Conservation (phyloP, 2,797 vertebrate genomes). For the Enteromius radiatus region DNA sequence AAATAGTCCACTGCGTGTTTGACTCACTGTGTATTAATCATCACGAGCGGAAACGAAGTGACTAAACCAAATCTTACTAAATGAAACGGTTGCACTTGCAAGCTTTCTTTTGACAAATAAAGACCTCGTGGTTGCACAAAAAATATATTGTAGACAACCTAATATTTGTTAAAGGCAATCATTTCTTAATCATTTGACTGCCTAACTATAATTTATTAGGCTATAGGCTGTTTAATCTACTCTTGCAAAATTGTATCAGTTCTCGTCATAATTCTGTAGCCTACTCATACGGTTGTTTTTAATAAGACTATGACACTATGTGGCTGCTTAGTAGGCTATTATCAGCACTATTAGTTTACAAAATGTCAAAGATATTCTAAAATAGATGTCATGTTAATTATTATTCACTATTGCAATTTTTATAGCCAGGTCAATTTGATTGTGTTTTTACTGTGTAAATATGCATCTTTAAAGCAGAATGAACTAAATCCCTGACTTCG, state of each 20-base stretch:
- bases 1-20: conserved; percentile 60
- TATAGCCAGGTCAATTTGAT: background rate
- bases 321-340: background rate
- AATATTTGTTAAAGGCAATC: background rate
- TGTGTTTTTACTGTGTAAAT: background rate
- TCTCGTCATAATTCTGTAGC: background rate
- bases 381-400: background rate
- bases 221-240: background rate
- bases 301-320: background rate
- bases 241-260: background rate
- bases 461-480: conserved; percentile 8
- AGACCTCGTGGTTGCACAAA: conserved; percentile 22
- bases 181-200: background rate
- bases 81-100: conserved; percentile 31
- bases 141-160: background rate
- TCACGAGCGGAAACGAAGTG: conserved; percentile 53
- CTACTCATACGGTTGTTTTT: background rate
- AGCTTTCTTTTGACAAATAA: conserved; percentile 35
- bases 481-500: conserved; percentile 38
- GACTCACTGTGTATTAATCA: conserved; percentile 70
- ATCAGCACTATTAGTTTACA: background rate
- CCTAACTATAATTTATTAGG: background rate
- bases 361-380: background rate
- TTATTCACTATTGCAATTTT: background rate
- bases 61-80: conserved; percentile 57